phyloP scores from a whole-genome alignment of 2,113 vertebrate species.

The Percopsis transmontana region DNA sequence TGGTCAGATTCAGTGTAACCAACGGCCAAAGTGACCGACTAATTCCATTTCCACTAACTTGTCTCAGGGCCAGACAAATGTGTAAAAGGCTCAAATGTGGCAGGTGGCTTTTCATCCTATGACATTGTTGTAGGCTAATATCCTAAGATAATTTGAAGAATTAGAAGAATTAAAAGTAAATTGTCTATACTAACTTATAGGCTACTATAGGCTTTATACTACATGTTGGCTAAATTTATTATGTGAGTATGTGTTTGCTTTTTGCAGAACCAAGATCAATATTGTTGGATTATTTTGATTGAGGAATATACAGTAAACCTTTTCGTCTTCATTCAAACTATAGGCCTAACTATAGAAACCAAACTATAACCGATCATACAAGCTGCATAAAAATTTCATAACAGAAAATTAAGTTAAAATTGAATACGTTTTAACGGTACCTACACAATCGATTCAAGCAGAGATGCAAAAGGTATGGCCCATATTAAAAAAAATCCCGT shows the following conservation, averaged over 20 bases:
- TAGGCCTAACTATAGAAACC: no score
- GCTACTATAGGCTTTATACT: no score
- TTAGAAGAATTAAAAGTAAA: not conserved
- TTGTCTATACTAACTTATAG: not conserved
- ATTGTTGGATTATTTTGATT: no score
- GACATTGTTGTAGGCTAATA: conserved; percentile 44
- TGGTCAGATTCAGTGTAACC: conserved; percentile 72
- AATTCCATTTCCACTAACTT: conserved; percentile 75
- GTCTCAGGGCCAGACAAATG: conserved; percentile 71
- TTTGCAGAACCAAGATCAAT: no score
- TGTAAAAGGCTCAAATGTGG: conserved; percentile 55
- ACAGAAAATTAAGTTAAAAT: not conserved
- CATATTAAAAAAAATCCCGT: not conserved
- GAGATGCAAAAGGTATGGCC: not conserved
- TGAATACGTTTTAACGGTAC: not conserved
- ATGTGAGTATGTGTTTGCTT: no score
- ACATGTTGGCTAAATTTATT: no score
- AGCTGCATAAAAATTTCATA: not conserved
- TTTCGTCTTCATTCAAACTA: no score
- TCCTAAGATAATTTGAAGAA: not conserved
- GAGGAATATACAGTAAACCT: no score
- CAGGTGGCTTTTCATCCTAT: conserved; percentile 71
- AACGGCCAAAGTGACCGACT: conserved; percentile 73
- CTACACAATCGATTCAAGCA: not conserved
- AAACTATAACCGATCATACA: no score